Conservation (phyloP, 2,888 invertebrate species). For the Phalangium opilio region DNA sequence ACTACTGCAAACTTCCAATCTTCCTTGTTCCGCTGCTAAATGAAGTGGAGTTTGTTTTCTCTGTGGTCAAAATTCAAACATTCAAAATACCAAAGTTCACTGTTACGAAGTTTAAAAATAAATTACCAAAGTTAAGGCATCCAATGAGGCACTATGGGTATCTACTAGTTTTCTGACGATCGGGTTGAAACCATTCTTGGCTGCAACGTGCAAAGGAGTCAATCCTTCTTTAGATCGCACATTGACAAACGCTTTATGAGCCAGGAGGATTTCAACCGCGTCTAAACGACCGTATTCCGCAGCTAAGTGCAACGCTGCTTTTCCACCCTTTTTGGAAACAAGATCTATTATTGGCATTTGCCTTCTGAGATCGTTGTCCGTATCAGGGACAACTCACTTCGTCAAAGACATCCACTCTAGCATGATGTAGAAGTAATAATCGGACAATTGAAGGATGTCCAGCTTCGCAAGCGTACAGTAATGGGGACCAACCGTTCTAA, state of each 20-base stretch:
- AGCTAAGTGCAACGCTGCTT: conserved; percentile 87
- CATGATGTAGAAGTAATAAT: conserved; percentile 74
- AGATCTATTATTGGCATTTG: too few species aligned
- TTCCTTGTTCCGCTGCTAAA: conserved; percentile 88
- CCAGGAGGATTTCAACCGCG: conserved; percentile 52
- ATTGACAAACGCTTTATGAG: conserved; percentile 96
- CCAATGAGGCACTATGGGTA: conserved; percentile 87
- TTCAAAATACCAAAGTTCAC: too few species aligned
- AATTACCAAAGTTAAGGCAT: conserved; percentile 67
- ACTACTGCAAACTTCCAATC: conserved; percentile 84
- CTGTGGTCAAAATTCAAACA: conserved; percentile 27
- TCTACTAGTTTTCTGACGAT: conserved; percentile 77
- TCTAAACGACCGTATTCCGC: conserved; percentile 66
- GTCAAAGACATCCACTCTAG: conserved; percentile 97
- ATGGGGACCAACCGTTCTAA: conserved; percentile 70
- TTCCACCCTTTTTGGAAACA: conserved; percentile 33
- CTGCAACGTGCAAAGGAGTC: conserved; percentile 90
- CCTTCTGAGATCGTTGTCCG: too few species aligned
- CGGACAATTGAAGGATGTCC: conserved; percentile 85
- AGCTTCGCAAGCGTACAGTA: conserved; percentile 85
- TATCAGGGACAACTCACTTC: conserved; percentile 53
- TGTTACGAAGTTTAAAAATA: too few species aligned
- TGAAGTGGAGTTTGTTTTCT: conserved; percentile 95
- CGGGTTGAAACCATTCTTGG: conserved; percentile 87
- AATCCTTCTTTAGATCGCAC: conserved; percentile 85